A percentile compares a stretch with the other conserved stretches of the same genome.
These are phyloP conservation scores for Ctenochaetus hawaiiensis DNA, from an alignment of 2,797 vertebrate genomes.

Conservation along the genomic window DNA sequence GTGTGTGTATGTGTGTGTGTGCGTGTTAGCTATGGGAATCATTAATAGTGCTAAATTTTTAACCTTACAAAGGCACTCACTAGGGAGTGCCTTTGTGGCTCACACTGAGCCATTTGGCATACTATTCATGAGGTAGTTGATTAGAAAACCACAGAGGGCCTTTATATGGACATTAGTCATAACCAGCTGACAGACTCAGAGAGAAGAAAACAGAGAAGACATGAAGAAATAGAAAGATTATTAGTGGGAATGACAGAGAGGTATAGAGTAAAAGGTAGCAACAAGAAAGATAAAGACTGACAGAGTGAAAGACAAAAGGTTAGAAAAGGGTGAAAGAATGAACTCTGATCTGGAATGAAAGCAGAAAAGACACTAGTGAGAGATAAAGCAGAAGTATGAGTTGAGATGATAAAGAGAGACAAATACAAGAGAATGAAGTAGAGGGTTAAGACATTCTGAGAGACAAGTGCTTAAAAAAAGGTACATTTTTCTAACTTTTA, in stretches of 20 bases:
- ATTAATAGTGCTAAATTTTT: constrained; percentile 13
- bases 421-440: too few relatives aligned
- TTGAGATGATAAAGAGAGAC: too few relatives aligned
- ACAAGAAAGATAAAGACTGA: not conserved
- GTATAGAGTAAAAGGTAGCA: not conserved
- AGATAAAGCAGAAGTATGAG: not conserved
- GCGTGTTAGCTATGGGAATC: constrained; percentile 6
- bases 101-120: constrained; percentile 21
- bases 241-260: too few relatives aligned
- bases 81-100: not conserved
- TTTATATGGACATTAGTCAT: constrained; percentile 47
- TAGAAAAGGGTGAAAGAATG: not conserved
- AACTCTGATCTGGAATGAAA: not conserved
- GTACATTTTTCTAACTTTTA: too few relatives aligned
- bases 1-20: not conserved
- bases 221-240: not conserved
- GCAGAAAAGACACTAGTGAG: not conserved
- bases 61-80: not conserved
- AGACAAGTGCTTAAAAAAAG: too few relatives aligned
- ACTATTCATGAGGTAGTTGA: constrained; percentile 35
- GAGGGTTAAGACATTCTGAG: too few relatives aligned
- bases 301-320: not conserved
- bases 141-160: constrained; percentile 42
- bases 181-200: not conserved
- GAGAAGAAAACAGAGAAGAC: constrained; percentile 4